phyloP scores from a whole-genome alignment of 1,140 invertebrate genomes.

The Saccostrea echinata region DNA sequence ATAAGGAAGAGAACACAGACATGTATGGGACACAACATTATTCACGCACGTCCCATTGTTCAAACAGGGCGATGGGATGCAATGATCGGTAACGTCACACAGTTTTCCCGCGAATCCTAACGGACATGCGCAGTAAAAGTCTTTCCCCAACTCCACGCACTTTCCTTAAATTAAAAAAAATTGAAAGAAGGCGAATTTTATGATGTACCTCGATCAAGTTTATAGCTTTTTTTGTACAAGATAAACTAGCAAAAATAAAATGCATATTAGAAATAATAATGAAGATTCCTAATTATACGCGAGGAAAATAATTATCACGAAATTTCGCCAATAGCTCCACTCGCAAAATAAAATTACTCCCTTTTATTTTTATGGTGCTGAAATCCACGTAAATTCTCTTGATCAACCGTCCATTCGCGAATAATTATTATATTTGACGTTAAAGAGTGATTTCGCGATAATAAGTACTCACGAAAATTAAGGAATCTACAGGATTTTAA shows the following conservation, averaged over 20 bases:
- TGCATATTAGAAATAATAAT: background rate
- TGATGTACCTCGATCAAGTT: background rate
- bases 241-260: background rate
- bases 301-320: no score
- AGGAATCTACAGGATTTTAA: no score
- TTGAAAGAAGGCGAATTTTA: background rate
- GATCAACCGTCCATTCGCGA: no score
- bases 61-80: background rate
- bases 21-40: slow-evolving; percentile 30
- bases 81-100: slow-evolving; percentile 28
- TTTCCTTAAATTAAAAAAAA: background rate
- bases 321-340: no score
- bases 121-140: slow-evolving; percentile 31
- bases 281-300: no score
- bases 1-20: background rate
- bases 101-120: slow-evolving; percentile 27
- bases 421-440: no score
- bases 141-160: slow-evolving; percentile 33
- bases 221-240: background rate
- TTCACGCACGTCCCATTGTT: slow-evolving; percentile 41
- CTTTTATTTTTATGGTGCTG: no score
- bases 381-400: background rate
- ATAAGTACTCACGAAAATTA: no score
- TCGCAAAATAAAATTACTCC: no score
- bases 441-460: no score